These are phyloP conservation scores for Semibalanus balanoides DNA, from an alignment of 1,140 invertebrate genomes.

Conservation along the genomic window DNA sequence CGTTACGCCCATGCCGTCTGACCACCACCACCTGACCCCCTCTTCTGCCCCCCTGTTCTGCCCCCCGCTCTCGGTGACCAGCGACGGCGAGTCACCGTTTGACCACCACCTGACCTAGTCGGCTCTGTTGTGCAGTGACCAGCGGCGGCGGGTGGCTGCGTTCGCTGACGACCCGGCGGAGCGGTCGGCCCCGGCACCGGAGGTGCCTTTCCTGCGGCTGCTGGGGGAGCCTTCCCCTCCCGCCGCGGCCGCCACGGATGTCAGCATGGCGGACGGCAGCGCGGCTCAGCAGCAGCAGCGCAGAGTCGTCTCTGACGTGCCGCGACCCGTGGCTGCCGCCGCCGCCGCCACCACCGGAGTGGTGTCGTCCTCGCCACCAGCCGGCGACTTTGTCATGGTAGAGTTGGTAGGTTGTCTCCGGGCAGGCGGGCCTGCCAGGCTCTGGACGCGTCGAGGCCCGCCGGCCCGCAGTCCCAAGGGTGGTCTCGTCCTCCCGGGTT, in stretches of 20 bases:
- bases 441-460: not conserved
- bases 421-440: constrained; percentile 21
- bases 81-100: too few relatives aligned
- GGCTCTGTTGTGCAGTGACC: not conserved
- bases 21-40: too few relatives aligned
- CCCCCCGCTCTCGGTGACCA: too few relatives aligned
- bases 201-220: not conserved
- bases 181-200: not conserved
- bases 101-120: too few relatives aligned
- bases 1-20: too few relatives aligned
- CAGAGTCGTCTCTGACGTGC: not conserved
- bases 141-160: not conserved
- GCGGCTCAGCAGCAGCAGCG: not conserved
- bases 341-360: constrained; percentile 3
- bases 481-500: too few relatives aligned
- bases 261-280: constrained; percentile 8
- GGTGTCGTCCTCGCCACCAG: constrained; percentile 16
- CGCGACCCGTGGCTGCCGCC: not conserved
- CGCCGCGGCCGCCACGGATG: not conserved
- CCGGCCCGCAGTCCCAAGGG: too few relatives aligned
- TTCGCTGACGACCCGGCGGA: not conserved
- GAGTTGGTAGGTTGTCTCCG: constrained; percentile 44
- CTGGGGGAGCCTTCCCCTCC: not conserved
- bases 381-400: constrained; percentile 59
- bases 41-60: too few relatives aligned